Base-by-base conservation (phyloP, 2,888 invertebrate species). In the Ormyrus rosae region DNA sequence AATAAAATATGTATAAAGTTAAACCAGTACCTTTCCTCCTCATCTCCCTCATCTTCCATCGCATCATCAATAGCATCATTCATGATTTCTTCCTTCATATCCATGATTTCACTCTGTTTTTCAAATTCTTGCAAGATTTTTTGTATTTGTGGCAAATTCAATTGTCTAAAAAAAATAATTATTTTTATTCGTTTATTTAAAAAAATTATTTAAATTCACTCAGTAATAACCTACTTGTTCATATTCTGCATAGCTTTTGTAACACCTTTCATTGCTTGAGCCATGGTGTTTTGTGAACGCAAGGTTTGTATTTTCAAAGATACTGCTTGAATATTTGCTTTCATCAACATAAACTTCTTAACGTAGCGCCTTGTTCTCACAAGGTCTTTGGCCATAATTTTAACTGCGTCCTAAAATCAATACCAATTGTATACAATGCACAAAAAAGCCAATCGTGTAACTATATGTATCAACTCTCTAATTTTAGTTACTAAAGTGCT, bases 41-140 rank as follows among this genome's bases (percentile, higher is more conserved):
- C 98, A 90, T 99, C 99, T 65, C 95, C 98, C 89, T 98, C 99
- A 84, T 97, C 99, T 86, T 97, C 99, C 96, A 99, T 98, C 0
- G 99, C 99, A 92, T 99, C 99, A 91, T 99, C 99, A 88, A 99
- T 99, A 69, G 98, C 99, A 91, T 99, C 99, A 90, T 97, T 98
- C 95, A 99, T 99, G 94, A 99, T 98, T 92, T 99, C 99, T 91
- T 99, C 99, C 90, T 99, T 99, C 99, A 99, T 99, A 90, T 99
- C 99, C 99, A 99, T 99, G 76, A 99, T 98, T 92, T 99, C 99
- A 0, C 98, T 97, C 91, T 99, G 99, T 89, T 99, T 99, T 91
- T 99, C 99, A 92, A 99, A 99, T 89, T 99, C 99, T 92, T 97
- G 95, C 85, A 97, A 93, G 80, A 99, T 99, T 90, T 97, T 96